Percentiles rank a stretch among this genome's conserved stretches.
These are phyloP conservation scores for Neria commutata DNA, from an alignment of 2,888 invertebrate genomes.

Conservation along the genomic window DNA sequence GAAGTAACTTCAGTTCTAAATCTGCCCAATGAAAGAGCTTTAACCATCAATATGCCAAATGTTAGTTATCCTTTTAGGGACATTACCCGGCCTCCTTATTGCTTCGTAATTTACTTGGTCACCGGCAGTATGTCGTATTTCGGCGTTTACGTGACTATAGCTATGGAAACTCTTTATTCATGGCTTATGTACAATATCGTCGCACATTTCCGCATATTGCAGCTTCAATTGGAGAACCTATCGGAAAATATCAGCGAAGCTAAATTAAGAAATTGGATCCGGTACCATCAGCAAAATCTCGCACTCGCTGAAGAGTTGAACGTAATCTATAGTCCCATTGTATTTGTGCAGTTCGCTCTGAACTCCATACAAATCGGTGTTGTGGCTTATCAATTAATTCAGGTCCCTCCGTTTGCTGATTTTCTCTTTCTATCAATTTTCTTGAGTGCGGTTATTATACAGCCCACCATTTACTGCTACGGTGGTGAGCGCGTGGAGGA, in stretches of 20 bases:
- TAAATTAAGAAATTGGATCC: neutral
- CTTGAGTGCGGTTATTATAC: neutral
- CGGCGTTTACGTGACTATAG: neutral
- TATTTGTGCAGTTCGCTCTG: neutral
- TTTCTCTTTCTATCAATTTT: neutral
- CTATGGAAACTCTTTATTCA: neutral
- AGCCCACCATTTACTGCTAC: neutral
- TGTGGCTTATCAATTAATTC: neutral
- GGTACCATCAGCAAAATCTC: neutral
- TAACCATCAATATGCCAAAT: too few relatives aligned
- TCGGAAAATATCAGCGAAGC: neutral
- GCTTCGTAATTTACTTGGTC: neutral
- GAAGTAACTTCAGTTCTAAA: neutral
- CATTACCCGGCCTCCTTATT: neutral
- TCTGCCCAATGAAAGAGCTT: neutral
- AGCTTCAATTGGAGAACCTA: neutral
- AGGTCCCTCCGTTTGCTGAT: neutral
- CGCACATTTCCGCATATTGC: slow-evolving; percentile 1
- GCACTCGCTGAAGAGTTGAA: neutral
- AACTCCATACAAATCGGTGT: neutral
- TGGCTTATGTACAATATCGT: neutral
- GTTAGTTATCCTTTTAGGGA: slow-evolving; percentile 7
- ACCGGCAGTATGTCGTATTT: neutral
- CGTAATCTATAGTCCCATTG: neutral
- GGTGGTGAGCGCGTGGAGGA: neutral